Evolutionary conservation across 2,797 vertebrate species (phyloP), one percentile per base, ranked within the genome.

Genomic region (Perodicticus potto): DNA sequence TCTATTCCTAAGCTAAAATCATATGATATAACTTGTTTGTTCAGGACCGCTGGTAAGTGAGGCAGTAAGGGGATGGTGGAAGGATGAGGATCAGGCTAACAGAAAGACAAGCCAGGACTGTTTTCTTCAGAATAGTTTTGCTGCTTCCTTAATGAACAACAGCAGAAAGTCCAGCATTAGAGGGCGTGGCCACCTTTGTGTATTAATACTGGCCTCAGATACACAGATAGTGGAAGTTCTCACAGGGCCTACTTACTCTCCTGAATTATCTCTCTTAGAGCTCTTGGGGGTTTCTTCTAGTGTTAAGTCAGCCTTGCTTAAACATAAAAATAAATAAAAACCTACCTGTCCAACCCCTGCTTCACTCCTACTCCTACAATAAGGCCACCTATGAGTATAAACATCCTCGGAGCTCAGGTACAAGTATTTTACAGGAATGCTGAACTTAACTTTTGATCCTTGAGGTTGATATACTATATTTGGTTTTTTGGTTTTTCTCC

Each of bases 301-400:
- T 16, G 27, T 76, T 59, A 67, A 89, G 55, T 86, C 81, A 86
- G 61, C n/a, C 55, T 86, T 84, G 74, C 37, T 70, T 81, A 88
- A 40, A 81, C 37, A 49, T 70, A 74, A 5, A 49, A 25, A 77
- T 22, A 80, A 95, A 74, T 25, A 29, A 29, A 87, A 85, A 80
- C 2, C 23, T 17, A 77, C 34, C 1, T 87, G 6, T 22, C 20
- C n/a, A 85, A 57, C 2, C 43, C 77, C 40, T 67, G 9, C 11
- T 57, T 73, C 23, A 43, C 11, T 45, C 45, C 37, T 22, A 23
- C 37, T 37, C 43, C 61, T 92, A 23, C 20, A 70, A 55, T 81
- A 78, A 55, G 37, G 3, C 55, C 49, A 53, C 49, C 49, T 55
- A 1, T 32, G 34, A n/a, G n/a, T 37, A 53, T 37, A 70, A 27